These are phyloP conservation scores for Monochamus alternatus DNA, from an alignment of 2,888 invertebrate species.

Conservation along the genomic window DNA sequence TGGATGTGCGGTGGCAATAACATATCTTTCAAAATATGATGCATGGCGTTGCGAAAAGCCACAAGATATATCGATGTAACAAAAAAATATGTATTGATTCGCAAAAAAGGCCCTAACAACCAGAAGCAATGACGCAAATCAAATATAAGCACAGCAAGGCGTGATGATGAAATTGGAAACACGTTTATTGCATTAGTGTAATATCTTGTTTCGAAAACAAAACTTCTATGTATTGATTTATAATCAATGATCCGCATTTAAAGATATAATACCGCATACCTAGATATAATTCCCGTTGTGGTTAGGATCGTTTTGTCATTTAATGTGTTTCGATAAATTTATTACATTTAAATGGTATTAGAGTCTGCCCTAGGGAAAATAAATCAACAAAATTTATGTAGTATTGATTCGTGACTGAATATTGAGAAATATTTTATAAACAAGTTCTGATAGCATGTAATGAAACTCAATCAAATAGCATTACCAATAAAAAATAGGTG, in stretches of 20 bases:
- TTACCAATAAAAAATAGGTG: too few relatives aligned
- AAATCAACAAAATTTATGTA: too few relatives aligned
- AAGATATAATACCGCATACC: too few relatives aligned
- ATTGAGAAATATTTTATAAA: too few relatives aligned
- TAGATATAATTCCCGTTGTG: too few relatives aligned
- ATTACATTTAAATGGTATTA: too few relatives aligned
- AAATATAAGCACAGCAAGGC: neutral
- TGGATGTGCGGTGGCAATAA: neutral
- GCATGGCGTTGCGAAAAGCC: neutral
- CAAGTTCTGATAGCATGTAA: too few relatives aligned
- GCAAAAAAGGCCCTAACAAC: slow-evolving; percentile 4
- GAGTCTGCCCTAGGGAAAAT: too few relatives aligned
- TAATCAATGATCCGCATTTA: neutral
- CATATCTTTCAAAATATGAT: neutral
- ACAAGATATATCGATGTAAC: slow-evolving; percentile 2
- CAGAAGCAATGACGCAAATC: slow-evolving; percentile 2
- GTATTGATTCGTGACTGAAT: too few relatives aligned
- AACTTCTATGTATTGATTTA: slow-evolving; percentile 5
- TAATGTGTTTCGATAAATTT: too few relatives aligned
- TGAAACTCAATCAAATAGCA: too few relatives aligned
- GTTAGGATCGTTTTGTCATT: too few relatives aligned
- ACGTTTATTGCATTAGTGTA: slow-evolving; percentile 16
- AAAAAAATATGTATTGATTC: neutral
- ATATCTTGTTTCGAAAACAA: slow-evolving; percentile 1
- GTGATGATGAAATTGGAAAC: slow-evolving; percentile 23